Percentiles rank a stretch among this genome's conserved stretches.
Conservation (phyloP, 2,113 vertebrate species). For the Pluvialis apricaria region DNA sequence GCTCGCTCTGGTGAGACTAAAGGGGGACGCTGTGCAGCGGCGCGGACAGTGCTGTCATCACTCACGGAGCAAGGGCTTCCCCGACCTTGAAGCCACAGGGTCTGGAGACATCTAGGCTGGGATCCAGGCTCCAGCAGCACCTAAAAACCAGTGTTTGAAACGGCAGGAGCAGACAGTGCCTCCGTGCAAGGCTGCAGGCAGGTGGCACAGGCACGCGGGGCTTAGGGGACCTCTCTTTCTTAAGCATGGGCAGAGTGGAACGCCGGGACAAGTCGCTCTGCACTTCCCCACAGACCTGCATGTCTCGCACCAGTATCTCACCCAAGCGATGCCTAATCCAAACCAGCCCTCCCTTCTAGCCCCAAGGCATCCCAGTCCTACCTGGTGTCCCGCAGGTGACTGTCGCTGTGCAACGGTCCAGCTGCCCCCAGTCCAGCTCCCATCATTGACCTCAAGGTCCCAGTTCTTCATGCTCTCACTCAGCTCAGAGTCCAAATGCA, state of each 20-base stretch:
- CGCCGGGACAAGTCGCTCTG: neutral
- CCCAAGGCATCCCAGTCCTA: neutral
- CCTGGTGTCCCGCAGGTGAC: neutral
- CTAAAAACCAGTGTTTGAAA: neutral
- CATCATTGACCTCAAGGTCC: neutral
- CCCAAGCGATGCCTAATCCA: neutral
- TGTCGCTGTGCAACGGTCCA: neutral
- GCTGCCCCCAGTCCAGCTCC: neutral
- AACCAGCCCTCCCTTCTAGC: neutral
- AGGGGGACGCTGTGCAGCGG: neutral
- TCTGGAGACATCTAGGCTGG: neutral
- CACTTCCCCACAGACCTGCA: neutral
- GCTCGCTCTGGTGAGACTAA: fast-evolving
- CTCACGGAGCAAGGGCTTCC: neutral
- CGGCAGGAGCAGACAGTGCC: neutral
- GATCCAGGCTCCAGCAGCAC: neutral
- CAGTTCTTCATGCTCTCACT: neutral
- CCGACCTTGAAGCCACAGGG: neutral
- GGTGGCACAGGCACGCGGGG: fast-evolving
- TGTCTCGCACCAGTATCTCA: neutral
- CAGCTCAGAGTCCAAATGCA: neutral
- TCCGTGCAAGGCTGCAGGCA: neutral
- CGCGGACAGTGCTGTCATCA: neutral
- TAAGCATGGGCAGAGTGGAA: neutral
- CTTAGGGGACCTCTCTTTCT: neutral